These are phyloP conservation scores for Colinus virginianus DNA, from an alignment of 2,113 vertebrate genomes.

Conservation along the genomic window DNA sequence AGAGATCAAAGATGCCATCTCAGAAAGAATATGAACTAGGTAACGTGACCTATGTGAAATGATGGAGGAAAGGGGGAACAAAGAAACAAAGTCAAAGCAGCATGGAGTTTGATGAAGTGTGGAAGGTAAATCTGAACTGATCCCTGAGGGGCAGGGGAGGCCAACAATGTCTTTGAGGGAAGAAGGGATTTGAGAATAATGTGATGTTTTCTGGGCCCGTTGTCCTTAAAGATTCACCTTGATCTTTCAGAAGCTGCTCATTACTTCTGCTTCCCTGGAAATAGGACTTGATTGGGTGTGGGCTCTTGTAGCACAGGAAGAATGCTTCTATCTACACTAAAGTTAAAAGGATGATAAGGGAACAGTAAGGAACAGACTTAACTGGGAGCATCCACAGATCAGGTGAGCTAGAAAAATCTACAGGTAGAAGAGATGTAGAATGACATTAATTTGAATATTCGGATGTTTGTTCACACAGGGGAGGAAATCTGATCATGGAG, in stretches of 20 bases:
- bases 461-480: too few species aligned
- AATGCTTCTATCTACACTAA: not conserved
- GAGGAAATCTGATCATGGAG: not conserved
- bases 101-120: not conserved
- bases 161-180: not conserved
- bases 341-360: not conserved
- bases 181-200: not conserved
- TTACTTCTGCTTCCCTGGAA: not conserved
- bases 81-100: not conserved
- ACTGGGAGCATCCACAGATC: not conserved
- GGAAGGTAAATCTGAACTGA: not conserved
- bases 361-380: not conserved
- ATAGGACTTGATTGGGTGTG: not conserved
- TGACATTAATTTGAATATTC: not conserved
- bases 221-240: not conserved
- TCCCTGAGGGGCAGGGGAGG: not conserved
- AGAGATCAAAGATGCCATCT: not conserved
- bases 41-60: not conserved
- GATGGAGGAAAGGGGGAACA: not conserved
- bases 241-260: not conserved
- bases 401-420: not conserved
- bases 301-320: not conserved
- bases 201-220: accelerated
- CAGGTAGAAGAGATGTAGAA: not conserved
- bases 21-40: not conserved